These are phyloP conservation scores for Aphis gossypii DNA, from an alignment of 1,140 invertebrate genomes.

Conservation along the genomic window DNA sequence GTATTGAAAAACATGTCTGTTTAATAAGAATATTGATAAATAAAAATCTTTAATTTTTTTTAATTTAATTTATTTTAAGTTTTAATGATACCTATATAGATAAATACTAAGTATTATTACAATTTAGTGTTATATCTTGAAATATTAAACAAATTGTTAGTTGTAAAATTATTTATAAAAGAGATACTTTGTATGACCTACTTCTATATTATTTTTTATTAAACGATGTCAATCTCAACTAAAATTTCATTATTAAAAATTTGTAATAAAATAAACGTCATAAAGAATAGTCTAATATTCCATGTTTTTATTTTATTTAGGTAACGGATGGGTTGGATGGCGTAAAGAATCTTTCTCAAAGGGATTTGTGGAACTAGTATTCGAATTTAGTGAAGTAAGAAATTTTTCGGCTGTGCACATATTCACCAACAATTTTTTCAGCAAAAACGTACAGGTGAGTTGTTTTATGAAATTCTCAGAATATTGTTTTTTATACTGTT, in stretches of 20 bases:
- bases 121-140: neutral
- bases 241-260: neutral
- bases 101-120: neutral
- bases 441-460: conserved; percentile 73
- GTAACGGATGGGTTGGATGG: conserved; percentile 86
- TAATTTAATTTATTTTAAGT: neutral
- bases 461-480: neutral
- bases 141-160: neutral
- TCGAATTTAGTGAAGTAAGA: conserved; percentile 77
- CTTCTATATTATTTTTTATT: neutral
- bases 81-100: neutral
- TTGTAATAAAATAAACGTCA: neutral
- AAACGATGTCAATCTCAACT: neutral
- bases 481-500: neutral
- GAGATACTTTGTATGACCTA: neutral
- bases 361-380: conserved; percentile 72
- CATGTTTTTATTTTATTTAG: conserved; percentile 63
- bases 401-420: conserved; percentile 80
- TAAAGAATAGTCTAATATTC: neutral
- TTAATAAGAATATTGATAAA: neutral
- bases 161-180: neutral
- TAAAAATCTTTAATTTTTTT: neutral
- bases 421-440: conserved; percentile 75
- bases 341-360: conserved; percentile 72
- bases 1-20: neutral